Conservation (phyloP, 2,888 invertebrate species). For the Eudasyphora cyanicolor region DNA sequence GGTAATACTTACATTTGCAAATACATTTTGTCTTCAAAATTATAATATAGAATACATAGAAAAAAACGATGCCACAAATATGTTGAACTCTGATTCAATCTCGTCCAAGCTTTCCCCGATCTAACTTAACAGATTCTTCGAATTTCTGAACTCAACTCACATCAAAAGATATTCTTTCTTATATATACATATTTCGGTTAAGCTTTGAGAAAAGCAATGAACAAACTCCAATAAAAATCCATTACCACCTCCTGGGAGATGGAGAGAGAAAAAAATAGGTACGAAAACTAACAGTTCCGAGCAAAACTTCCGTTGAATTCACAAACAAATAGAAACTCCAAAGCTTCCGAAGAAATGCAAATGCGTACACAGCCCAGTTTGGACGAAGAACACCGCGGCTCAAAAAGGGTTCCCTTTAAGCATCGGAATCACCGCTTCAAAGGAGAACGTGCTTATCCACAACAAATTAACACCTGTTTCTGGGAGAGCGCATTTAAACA, state of each 20-base stretch:
- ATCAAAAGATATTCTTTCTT: neutral
- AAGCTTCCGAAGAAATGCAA: conserved; percentile 75
- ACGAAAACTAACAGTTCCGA: conserved; percentile 74
- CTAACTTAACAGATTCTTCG: neutral
- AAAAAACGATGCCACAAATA: too few relatives aligned
- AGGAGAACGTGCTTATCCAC: conserved; percentile 41
- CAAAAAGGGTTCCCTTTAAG: conserved; percentile 14
- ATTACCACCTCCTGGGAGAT: conserved; percentile 60
- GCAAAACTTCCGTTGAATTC: conserved; percentile 73
- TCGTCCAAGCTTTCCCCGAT: too few relatives aligned
- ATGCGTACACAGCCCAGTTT: neutral
- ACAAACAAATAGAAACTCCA: conserved; percentile 71
- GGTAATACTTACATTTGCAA: too few relatives aligned
- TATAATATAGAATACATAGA: too few relatives aligned
- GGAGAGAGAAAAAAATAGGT: conserved; percentile 62
- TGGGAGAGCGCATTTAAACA: too few relatives aligned
- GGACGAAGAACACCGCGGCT: neutral
- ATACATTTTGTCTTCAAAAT: too few relatives aligned
- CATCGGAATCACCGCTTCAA: neutral
- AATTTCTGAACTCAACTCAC: neutral
- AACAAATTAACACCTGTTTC: conserved; percentile 59
- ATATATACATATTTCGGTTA: too few relatives aligned
- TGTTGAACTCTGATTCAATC: too few relatives aligned
- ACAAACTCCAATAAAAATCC: conserved; percentile 40
- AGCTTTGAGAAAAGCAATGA: neutral